A percentile compares a stretch with the other conserved stretches of the same genome.
phyloP scores from a whole-genome alignment of 2,888 invertebrate species.

The Oscheius onirici region DNA sequence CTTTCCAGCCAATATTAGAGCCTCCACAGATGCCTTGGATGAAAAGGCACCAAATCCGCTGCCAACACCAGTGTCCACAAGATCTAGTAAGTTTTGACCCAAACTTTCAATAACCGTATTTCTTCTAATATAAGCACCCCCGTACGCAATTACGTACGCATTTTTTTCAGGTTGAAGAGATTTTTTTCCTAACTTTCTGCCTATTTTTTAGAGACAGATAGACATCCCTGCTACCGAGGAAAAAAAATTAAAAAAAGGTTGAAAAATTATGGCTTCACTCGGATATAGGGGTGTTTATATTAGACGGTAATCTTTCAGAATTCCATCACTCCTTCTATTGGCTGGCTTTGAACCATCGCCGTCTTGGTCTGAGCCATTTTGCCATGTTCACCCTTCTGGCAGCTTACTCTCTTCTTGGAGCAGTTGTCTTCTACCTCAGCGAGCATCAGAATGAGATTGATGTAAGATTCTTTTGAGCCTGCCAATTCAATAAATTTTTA shows the following conservation, averaged over 20 bases:
- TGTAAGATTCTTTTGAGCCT: conserved; percentile 22
- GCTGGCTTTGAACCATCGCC: conserved; percentile 51
- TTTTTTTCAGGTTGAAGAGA: too few relatives aligned
- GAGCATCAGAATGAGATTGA: conserved; percentile 50
- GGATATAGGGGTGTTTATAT: too few relatives aligned
- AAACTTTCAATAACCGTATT: too few relatives aligned
- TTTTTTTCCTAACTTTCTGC: too few relatives aligned
- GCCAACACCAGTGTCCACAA: conserved; percentile 14
- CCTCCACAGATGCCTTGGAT: conserved; percentile 16
- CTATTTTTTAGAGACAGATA: too few relatives aligned
- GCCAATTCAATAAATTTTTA: neutral
- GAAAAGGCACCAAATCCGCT: conserved; percentile 8
- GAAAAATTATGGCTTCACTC: too few relatives aligned
- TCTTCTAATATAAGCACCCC: too few relatives aligned
- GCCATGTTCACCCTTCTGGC: conserved; percentile 47
- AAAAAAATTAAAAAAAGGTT: too few relatives aligned
- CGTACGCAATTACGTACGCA: too few relatives aligned
- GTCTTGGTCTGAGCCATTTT: conserved; percentile 54
- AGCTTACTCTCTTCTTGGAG: conserved; percentile 49
- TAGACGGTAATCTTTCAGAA: too few relatives aligned
- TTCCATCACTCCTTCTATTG: conserved; percentile 55
- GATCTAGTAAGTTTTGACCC: conserved; percentile 18
- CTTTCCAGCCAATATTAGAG: conserved; percentile 4
- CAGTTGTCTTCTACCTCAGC: conserved; percentile 50
- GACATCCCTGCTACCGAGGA: too few relatives aligned